A percentile compares a stretch with the other conserved stretches of the same genome.
These are phyloP conservation scores for Symphodus melops DNA, from an alignment of 2,113 vertebrate species.

Conservation along the genomic window DNA sequence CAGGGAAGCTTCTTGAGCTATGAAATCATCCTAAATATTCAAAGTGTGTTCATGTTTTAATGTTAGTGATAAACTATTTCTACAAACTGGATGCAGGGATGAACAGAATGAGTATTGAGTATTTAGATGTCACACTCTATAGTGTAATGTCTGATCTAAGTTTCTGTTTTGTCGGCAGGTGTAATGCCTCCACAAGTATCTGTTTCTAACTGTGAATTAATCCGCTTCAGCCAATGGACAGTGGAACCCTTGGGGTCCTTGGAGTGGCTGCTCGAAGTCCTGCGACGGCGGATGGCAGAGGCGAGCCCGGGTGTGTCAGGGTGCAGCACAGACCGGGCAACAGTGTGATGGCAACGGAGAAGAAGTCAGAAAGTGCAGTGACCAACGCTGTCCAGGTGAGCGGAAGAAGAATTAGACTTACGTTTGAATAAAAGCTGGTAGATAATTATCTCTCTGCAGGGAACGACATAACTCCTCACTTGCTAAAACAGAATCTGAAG, in stretches of 20 bases:
- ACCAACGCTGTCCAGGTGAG: constrained; percentile 97
- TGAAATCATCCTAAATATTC: constrained; percentile 61
- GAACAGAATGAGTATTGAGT: neutral
- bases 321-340: constrained; percentile 88
- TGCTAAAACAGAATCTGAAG: constrained; percentile 24
- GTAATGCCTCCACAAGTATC: neutral
- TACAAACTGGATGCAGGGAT: constrained; percentile 12
- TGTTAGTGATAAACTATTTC: constrained; percentile 27
- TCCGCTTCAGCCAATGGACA: constrained; percentile 93
- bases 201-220: constrained; percentile 35
- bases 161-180: neutral
- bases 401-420: constrained; percentile 52
- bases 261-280: constrained; percentile 98
- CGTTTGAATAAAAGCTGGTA: constrained; percentile 41
- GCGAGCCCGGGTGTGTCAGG: constrained; percentile 92
- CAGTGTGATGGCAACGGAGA: constrained; percentile 93
- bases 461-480: constrained; percentile 42
- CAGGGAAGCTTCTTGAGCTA: constrained; percentile 33
- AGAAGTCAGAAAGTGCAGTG: constrained; percentile 94
- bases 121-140: constrained; percentile 21
- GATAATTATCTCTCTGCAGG: constrained; percentile 52
- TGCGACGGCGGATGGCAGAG: constrained; percentile 97
- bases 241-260: constrained; percentile 98
- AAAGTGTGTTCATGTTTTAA: constrained; percentile 25
- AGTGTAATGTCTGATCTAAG: neutral